phyloP scores from a whole-genome alignment of 2,797 vertebrate species.

The Schizopygopsis pylzovi region DNA sequence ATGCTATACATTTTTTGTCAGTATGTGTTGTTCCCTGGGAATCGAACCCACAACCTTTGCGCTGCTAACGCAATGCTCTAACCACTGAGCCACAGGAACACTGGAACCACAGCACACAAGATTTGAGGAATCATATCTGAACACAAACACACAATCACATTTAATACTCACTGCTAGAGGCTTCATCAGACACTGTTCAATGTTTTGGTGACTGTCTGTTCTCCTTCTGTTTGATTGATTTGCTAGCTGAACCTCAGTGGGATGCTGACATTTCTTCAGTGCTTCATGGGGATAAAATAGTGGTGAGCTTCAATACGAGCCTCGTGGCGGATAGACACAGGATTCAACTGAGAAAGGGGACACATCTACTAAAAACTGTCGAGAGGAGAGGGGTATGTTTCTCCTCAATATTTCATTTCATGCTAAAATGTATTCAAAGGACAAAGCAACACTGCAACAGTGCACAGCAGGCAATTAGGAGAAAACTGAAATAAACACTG shows the following conservation, averaged over 20 bases:
- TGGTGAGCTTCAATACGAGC: neutral
- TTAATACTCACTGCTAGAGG: neutral
- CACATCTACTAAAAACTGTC: neutral
- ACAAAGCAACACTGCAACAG: neutral
- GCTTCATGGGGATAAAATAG: neutral
- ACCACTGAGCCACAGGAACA: too few species aligned
- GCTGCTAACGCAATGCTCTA: too few species aligned
- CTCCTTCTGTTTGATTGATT: neutral
- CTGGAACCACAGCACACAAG: neutral
- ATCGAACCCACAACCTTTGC: too few species aligned
- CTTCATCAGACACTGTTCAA: neutral
- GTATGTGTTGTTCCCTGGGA: too few species aligned
- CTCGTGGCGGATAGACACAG: neutral
- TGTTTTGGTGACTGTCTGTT: neutral
- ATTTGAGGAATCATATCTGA: neutral
- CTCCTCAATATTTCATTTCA: neutral
- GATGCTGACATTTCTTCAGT: neutral
- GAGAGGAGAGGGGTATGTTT: neutral
- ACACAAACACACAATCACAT: neutral
- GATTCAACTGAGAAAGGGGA: neutral
- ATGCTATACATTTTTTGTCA: too few species aligned
- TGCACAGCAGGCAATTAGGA: neutral
- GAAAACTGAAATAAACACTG: neutral
- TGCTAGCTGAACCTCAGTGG: neutral
- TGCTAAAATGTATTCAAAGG: neutral